phyloP scores from a whole-genome alignment of 2,888 invertebrate genomes.

The Noctua comes region DNA sequence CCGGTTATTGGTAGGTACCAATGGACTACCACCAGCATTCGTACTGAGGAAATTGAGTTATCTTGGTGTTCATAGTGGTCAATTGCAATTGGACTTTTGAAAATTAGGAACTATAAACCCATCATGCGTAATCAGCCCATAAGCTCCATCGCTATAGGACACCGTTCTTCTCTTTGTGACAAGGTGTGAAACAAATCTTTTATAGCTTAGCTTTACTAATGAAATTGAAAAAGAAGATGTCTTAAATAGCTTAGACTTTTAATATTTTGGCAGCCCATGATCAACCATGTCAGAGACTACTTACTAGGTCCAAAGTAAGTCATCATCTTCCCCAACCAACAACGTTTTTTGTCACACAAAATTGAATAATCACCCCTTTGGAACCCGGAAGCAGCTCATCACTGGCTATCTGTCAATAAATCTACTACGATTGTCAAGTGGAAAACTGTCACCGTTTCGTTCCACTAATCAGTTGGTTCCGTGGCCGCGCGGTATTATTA shows the following conservation, averaged over 20 bases:
- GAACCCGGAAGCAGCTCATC: constrained; percentile 57
- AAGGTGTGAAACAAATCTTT: too few relatives aligned
- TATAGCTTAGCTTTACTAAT: neutral
- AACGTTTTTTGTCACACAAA: constrained; percentile 35
- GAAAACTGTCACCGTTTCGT: constrained; percentile 72
- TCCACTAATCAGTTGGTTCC: constrained; percentile 85
- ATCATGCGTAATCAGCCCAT: too few relatives aligned
- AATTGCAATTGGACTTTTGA: neutral
- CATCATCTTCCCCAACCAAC: constrained; percentile 18
- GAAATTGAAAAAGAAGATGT: neutral
- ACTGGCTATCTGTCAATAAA: constrained; percentile 57
- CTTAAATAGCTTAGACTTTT: neutral
- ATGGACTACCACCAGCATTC: neutral
- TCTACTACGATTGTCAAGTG: constrained; percentile 60
- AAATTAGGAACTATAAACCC: neutral
- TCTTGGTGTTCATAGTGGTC: too few relatives aligned
- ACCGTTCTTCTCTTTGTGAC: too few relatives aligned
- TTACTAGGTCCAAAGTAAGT: constrained; percentile 35
- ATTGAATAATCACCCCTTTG: constrained; percentile 55
- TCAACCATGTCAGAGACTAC: neutral
- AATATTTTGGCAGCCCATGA: neutral
- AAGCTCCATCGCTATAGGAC: too few relatives aligned
- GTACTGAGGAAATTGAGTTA: neutral
- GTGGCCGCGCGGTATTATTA: constrained; percentile 83
- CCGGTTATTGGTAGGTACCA: neutral